Evolutionary conservation across 2,797 vertebrate genomes (phyloP), one percentile per base, ranked within the genome.

Genomic region (Gallinago nigripennis): DNA sequence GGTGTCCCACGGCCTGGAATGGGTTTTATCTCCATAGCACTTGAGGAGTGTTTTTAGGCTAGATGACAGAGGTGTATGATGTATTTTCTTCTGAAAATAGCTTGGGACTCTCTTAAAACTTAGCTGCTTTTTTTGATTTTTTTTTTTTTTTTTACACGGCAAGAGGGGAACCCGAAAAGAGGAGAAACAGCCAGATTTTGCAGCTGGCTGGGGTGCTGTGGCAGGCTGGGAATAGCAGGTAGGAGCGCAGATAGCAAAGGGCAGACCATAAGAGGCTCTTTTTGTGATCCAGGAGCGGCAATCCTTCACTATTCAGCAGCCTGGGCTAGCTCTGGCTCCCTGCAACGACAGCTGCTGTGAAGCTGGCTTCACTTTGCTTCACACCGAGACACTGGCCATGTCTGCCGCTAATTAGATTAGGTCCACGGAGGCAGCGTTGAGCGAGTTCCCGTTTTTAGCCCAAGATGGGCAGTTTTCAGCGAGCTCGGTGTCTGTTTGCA

Each of bases 361-460:
- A 86, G 35, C 81, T 82, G 93, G 68, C 71, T 95, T 70, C 7
- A 3, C 56, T 94, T 64, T 43, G 37, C 33, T 56, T 66, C 6
- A 2, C 4, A 3, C 16, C 23, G 54, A 78, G 72, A 45, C 10
- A 3, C 0, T 35, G 50, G 23, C 0, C 0, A 0, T 41, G 56
- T 25, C 88, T 92, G 78, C 69, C 51, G 61, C 72, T 94, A 71
- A 91, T 90, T 58, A 86, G 84, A 65, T 91, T 28, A 83, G 63
- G 54, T 76, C 82, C 46, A 31, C 50, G 63, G 86, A 78, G 84
- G 43, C 70, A 71, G 46, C 1, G 0, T 16, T n/a, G 45, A 85
- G 33, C 0, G 0, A 33, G n/a, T 54, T 80, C 41, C 41, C 7
- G 1, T 33, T 88, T 94, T 61, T 70, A 72, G 39, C 61, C 50